Percentiles rank a stretch among this genome's conserved stretches.
Conservation (phyloP, 30 jellyfish, hydroid and myxozoan genomes). For the Hydra vulgaris region DNA sequence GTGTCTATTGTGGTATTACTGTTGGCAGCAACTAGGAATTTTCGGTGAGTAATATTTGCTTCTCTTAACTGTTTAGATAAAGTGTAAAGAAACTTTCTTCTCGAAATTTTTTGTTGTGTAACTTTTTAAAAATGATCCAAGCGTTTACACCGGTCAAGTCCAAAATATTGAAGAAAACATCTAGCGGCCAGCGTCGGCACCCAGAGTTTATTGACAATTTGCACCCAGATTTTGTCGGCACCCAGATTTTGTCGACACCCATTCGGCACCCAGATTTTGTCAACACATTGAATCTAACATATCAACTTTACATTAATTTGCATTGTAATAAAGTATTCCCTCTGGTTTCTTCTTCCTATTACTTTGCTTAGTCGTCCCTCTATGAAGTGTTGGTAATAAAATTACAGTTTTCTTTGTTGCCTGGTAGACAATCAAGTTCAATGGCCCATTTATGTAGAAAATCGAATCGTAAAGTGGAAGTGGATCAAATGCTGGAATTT, state of each 20-base stretch:
- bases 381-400: background rate
- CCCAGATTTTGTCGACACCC: background rate
- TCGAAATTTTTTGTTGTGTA: background rate
- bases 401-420: background rate
- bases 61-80: background rate
- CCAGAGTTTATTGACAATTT: background rate
- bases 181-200: background rate
- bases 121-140: background rate
- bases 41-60: background rate
- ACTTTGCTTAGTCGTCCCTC: background rate
- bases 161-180: background rate
- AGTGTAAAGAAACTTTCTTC: background rate
- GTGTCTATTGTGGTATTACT: too few relatives aligned
- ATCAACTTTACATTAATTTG: background rate
- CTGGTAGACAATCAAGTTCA: background rate
- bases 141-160: background rate
- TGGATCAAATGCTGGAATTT: background rate
- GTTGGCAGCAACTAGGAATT: background rate
- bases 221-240: background rate
- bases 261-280: background rate
- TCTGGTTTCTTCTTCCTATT: background rate
- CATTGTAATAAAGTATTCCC: background rate
- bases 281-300: background rate
- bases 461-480: background rate
- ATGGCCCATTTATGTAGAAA: background rate